Conservation (phyloP, 2,888 invertebrate genomes). For the Salticus scenicus region DNA sequence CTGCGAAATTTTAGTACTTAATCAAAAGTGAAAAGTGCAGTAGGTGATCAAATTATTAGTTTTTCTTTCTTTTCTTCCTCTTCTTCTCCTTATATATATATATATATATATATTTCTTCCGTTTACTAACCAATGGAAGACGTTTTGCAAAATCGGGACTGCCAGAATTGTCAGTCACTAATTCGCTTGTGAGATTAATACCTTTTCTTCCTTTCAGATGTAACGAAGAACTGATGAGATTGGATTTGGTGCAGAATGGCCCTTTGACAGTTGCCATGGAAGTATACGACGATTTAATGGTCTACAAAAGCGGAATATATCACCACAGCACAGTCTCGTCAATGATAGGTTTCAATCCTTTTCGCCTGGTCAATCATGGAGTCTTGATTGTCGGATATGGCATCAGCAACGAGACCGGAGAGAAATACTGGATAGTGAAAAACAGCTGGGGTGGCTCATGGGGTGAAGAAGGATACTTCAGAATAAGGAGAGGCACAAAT, state of each 20-base stretch:
- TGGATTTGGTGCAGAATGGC: slow-evolving; percentile 77
- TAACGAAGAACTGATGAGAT: slow-evolving; percentile 77
- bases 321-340: slow-evolving; percentile 75
- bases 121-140: too few relatives aligned
- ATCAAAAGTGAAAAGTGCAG: too few relatives aligned
- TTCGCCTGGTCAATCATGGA: slow-evolving; percentile 75
- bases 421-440: slow-evolving; percentile 73
- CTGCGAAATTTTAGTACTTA: too few relatives aligned
- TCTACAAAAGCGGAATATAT: slow-evolving; percentile 77
- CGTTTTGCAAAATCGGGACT: too few relatives aligned
- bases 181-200: too few relatives aligned
- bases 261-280: slow-evolving; percentile 77
- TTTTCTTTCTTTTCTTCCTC: too few relatives aligned
- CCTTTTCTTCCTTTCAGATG: slow-evolving; percentile 75
- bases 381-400: slow-evolving; percentile 77
- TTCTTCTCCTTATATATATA: too few relatives aligned
- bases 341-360: slow-evolving; percentile 76
- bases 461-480: slow-evolving; percentile 74
- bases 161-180: too few relatives aligned
- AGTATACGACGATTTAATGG: slow-evolving; percentile 77
- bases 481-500: slow-evolving; percentile 73
- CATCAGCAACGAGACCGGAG: slow-evolving; percentile 73
- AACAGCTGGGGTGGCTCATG: slow-evolving; percentile 74
- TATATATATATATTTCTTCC: too few relatives aligned
- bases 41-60: too few relatives aligned